These are phyloP conservation scores for Cyphomyrus plagiostoma DNA, from an alignment of 2,113 vertebrate genomes.

Conservation along the genomic window DNA sequence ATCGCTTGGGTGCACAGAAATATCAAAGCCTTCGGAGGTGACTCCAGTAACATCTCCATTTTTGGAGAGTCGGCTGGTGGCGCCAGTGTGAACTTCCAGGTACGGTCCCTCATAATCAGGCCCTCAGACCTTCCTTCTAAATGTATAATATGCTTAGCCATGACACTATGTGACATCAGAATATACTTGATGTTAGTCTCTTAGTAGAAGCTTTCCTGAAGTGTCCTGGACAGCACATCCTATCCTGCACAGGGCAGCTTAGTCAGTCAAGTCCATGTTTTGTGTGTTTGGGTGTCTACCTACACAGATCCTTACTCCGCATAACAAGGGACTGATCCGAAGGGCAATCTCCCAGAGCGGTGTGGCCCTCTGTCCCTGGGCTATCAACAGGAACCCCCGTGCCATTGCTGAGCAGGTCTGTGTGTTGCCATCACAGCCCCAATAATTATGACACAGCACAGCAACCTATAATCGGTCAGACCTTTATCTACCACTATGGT, in stretches of 20 bases:
- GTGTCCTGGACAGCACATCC: neutral
- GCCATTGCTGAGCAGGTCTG: slow-evolving; percentile 65
- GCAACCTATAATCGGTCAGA: neutral
- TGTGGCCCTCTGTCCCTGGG: slow-evolving; percentile 72
- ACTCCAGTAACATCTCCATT: slow-evolving; percentile 80
- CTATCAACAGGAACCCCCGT: slow-evolving; percentile 71
- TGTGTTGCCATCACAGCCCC: neutral
- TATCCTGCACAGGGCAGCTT: neutral
- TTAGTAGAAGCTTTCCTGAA: neutral
- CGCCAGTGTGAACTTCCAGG: slow-evolving; percentile 77
- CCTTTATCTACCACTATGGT: neutral
- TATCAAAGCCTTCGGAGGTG: slow-evolving; percentile 81
- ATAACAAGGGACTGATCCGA: slow-evolving; percentile 79
- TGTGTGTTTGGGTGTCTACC: slow-evolving; percentile 8
- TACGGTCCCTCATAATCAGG: slow-evolving; percentile 29
- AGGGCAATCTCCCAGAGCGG: slow-evolving; percentile 91
- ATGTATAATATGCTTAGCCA: neutral
- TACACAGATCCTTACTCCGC: slow-evolving; percentile 69
- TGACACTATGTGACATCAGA: neutral
- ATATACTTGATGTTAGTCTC: neutral
- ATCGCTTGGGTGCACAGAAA: slow-evolving; percentile 93
- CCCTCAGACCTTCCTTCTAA: neutral
- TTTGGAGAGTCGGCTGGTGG: slow-evolving; percentile 90
- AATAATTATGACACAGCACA: neutral
- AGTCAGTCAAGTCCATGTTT: neutral